These are phyloP conservation scores for Halcyon badia DNA, from an alignment of 2,797 vertebrate species.

Conservation along the genomic window DNA sequence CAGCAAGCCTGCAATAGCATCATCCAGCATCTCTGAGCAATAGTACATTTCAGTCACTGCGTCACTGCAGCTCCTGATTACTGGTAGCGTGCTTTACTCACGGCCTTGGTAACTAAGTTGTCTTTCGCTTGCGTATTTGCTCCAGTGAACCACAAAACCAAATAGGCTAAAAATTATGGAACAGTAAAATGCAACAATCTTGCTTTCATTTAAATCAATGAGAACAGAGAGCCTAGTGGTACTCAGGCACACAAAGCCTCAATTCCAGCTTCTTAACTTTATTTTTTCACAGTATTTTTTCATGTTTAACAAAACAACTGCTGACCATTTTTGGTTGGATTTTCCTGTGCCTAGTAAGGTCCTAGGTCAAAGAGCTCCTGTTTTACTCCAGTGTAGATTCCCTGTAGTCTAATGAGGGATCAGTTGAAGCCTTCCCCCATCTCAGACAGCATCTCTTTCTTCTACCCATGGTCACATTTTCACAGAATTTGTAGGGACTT, in stretches of 20 bases:
- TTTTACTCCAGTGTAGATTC: not conserved
- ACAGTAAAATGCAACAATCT: not conserved
- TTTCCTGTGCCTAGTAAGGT: not conserved
- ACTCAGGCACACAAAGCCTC: not conserved
- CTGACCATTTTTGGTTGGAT: not conserved
- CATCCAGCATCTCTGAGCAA: not conserved
- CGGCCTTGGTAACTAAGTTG: not conserved
- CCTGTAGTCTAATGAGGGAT: not conserved
- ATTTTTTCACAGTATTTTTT: not conserved
- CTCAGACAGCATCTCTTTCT: not conserved
- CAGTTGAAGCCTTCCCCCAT: not conserved
- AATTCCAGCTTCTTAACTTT: not conserved
- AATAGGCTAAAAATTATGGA: not conserved
- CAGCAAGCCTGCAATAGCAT: not conserved
- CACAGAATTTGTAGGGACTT: not conserved
- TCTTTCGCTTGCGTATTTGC: not conserved
- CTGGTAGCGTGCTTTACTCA: not conserved
- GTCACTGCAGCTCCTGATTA: not conserved
- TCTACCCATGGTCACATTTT: not conserved
- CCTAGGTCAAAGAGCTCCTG: not conserved
- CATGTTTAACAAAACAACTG: not conserved
- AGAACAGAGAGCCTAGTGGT: not conserved
- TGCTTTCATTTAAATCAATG: not conserved
- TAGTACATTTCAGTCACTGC: not conserved
- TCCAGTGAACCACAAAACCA: slow-evolving; percentile 6